phyloP scores from a whole-genome alignment of 2,113 vertebrate species.

The Vidua macroura region DNA sequence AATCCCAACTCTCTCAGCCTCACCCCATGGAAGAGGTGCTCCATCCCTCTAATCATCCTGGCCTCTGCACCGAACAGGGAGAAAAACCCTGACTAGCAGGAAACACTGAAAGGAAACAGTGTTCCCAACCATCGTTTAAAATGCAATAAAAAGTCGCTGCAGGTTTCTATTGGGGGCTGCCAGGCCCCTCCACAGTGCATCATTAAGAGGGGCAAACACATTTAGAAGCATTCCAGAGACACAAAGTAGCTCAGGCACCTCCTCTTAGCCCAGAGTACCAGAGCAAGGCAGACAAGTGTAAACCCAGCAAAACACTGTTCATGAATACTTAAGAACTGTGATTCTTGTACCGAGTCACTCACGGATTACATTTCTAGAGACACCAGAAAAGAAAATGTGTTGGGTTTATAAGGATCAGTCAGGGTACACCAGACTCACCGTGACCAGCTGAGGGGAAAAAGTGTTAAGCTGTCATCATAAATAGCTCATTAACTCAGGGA shows the following conservation, averaged over 20 bases:
- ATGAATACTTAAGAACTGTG: background rate
- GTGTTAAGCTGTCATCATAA: background rate
- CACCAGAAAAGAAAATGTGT: background rate
- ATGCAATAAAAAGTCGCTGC: background rate
- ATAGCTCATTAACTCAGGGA: background rate
- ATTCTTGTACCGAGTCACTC: background rate
- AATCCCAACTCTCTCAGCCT: background rate
- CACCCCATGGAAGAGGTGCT: background rate
- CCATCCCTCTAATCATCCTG: background rate
- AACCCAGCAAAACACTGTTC: background rate
- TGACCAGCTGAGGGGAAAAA: background rate
- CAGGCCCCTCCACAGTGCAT: conserved; percentile 9
- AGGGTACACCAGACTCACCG: background rate
- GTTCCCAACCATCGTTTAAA: rapidly evolving
- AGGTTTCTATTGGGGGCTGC: background rate
- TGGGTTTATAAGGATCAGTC: background rate
- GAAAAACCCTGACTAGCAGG: background rate
- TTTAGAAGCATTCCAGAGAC: background rate
- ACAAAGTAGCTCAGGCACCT: background rate
- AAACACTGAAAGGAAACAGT: background rate
- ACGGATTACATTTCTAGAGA: background rate
- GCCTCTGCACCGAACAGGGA: rapidly evolving
- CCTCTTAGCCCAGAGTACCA: background rate
- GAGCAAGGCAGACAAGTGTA: background rate
- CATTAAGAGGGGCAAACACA: conserved; percentile 17